Evolutionary conservation across 2,888 invertebrate species (phyloP).

Genomic region (Gerris lacustris): DNA sequence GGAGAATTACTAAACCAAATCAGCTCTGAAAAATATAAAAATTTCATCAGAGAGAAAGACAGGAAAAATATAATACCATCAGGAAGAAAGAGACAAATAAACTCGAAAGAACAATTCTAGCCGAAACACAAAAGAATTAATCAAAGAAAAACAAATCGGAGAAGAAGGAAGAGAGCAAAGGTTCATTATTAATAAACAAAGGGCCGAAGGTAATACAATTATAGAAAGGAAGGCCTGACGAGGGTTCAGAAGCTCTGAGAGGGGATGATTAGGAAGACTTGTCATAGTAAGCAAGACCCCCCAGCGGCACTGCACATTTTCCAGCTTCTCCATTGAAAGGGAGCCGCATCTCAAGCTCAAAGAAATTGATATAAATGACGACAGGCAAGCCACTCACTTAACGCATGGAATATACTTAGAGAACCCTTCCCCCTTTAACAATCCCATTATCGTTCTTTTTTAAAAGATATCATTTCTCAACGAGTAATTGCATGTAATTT

Average conservation of each 20-base stretch:
- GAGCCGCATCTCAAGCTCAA: not conserved
- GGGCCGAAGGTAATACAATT: constrained; percentile 1
- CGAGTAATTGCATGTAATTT: not conserved
- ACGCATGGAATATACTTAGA: not conserved
- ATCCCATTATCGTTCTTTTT: not conserved
- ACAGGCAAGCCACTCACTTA: not conserved
- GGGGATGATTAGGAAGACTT: not conserved
- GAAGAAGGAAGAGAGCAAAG: not conserved
- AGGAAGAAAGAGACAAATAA: no score
- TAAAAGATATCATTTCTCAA: not conserved
- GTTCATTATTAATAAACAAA: constrained; percentile 3
- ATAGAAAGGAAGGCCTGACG: not conserved
- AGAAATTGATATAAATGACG: constrained; percentile 5
- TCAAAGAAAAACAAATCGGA: not conserved
- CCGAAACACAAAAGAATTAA: no score
- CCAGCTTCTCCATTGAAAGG: not conserved
- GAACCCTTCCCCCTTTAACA: not conserved
- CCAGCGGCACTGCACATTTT: no score
- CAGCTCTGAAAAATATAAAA: no score
- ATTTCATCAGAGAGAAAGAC: no score
- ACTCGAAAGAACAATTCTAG: no score
- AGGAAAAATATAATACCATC: no score
- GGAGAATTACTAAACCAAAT: no score
- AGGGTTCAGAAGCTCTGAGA: not conserved
- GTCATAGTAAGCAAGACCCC: not conserved